Conservation (phyloP, 2,888 invertebrate genomes). For the Athalia circularis region DNA sequence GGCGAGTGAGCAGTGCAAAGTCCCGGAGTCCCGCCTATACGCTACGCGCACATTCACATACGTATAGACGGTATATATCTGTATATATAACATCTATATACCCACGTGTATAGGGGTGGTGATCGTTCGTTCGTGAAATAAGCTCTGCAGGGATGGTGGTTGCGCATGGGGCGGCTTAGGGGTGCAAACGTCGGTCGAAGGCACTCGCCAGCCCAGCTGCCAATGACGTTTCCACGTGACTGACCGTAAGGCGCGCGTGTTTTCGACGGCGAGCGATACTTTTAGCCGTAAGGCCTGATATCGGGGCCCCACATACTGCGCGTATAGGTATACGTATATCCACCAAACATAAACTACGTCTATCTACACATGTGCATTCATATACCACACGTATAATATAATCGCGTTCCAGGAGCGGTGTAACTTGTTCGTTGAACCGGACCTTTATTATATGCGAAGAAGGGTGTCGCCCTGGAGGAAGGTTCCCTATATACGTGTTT, state of each 20-base stretch:
- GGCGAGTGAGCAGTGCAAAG: slow-evolving; percentile 41
- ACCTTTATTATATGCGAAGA: slow-evolving; percentile 33
- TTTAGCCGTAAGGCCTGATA: slow-evolving; percentile 38
- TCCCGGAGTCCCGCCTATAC: slow-evolving; percentile 35
- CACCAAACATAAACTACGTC: background rate
- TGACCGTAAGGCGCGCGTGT: slow-evolving; percentile 72
- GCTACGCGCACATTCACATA: too few relatives aligned
- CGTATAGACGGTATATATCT: too few relatives aligned
- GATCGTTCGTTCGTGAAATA: slow-evolving; percentile 70
- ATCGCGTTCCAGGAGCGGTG: slow-evolving; percentile 42
- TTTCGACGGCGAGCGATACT: slow-evolving; percentile 65
- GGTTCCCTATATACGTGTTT: too few relatives aligned
- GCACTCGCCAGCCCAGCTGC: slow-evolving; percentile 67
- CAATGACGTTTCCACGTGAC: slow-evolving; percentile 73
- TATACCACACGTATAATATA: background rate
- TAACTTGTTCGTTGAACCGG: slow-evolving; percentile 44
- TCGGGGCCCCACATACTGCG: slow-evolving; percentile 20
- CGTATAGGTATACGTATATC: background rate
- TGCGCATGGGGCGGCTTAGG: slow-evolving; percentile 70
- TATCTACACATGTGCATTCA: background rate
- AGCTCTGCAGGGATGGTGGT: slow-evolving; percentile 73
- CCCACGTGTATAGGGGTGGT: slow-evolving; percentile 56
- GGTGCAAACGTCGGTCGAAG: slow-evolving; percentile 58
- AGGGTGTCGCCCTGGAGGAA: slow-evolving; percentile 27
- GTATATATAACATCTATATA: background rate